phyloP scores from a whole-genome alignment of 2,888 invertebrate genomes.

The Pteria penguin region DNA sequence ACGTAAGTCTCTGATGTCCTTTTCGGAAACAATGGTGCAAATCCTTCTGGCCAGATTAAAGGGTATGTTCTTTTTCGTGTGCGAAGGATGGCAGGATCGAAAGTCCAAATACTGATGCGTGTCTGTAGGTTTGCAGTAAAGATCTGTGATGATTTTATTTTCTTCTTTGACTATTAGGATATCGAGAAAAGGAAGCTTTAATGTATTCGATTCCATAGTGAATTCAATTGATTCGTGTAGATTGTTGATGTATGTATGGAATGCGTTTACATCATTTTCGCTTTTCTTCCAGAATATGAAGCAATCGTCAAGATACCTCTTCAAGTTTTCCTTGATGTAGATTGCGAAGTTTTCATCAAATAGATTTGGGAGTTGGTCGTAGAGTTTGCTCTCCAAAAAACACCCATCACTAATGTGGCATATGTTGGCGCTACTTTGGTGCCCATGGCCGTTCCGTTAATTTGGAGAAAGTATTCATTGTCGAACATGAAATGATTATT shows the following conservation, averaged over 20 bases:
- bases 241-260: neutral
- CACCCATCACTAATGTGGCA: neutral
- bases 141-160: neutral
- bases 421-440: slow-evolving; percentile 12
- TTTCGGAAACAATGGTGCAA: slow-evolving; percentile 12
- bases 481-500: slow-evolving; percentile 33
- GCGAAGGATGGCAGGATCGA: slow-evolving; percentile 19
- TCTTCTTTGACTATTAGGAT: neutral
- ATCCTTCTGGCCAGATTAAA: slow-evolving; percentile 8
- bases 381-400: neutral
- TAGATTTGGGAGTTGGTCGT: neutral
- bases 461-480: neutral
- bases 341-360: neutral
- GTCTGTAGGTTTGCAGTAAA: slow-evolving; percentile 5
- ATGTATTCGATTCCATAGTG: slow-evolving; percentile 4
- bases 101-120: slow-evolving; percentile 19
- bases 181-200: neutral
- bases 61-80: slow-evolving; percentile 15
- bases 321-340: slow-evolving; percentile 1
- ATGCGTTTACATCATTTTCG: neutral
- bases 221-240: slow-evolving; percentile 13
- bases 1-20: neutral
- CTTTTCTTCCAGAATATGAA: neutral
- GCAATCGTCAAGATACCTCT: slow-evolving; percentile 10
- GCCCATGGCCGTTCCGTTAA: slow-evolving; percentile 6